Conservation (phyloP, 2,888 invertebrate genomes). For the Heterodera filipjevi region DNA sequence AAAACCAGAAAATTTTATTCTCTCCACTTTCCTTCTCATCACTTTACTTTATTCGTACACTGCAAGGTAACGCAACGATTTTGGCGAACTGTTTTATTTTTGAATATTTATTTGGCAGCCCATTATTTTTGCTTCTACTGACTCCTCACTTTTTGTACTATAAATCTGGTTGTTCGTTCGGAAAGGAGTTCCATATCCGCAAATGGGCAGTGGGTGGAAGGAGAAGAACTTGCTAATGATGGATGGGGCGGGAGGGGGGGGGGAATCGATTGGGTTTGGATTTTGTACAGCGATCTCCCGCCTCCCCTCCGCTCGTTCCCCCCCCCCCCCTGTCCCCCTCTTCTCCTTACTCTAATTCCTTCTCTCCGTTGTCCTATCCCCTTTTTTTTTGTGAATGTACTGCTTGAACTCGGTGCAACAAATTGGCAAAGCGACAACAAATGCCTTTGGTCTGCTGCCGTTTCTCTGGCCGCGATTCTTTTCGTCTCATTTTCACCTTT, state of each 20-base stretch:
- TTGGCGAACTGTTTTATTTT: background rate
- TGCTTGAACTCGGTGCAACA: slow-evolving; percentile 11
- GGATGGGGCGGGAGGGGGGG: background rate
- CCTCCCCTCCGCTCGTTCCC: background rate
- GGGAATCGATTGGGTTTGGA: slow-evolving; percentile 4
- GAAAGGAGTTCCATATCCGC: slow-evolving; percentile 3
- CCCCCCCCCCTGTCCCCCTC: background rate
- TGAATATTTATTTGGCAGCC: slow-evolving; percentile 5
- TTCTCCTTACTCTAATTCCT: background rate
- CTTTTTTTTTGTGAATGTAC: slow-evolving; percentile 4
- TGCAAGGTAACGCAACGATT: background rate
- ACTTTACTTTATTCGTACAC: background rate
- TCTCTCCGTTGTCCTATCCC: background rate
- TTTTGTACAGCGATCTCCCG: background rate
- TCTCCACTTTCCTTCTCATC: background rate
- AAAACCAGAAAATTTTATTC: background rate
- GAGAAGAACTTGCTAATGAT: slow-evolving; percentile 9
- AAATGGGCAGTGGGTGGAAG: background rate
- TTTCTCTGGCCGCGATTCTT: background rate
- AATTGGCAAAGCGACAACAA: background rate
- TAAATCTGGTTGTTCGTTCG: background rate
- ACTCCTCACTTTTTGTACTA: background rate
- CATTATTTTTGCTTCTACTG: background rate
- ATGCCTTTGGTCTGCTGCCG: background rate
- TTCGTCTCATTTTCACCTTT: background rate